Base-by-base conservation (phyloP, 1,140 invertebrate genomes). In the Ceratina australensis region DNA sequence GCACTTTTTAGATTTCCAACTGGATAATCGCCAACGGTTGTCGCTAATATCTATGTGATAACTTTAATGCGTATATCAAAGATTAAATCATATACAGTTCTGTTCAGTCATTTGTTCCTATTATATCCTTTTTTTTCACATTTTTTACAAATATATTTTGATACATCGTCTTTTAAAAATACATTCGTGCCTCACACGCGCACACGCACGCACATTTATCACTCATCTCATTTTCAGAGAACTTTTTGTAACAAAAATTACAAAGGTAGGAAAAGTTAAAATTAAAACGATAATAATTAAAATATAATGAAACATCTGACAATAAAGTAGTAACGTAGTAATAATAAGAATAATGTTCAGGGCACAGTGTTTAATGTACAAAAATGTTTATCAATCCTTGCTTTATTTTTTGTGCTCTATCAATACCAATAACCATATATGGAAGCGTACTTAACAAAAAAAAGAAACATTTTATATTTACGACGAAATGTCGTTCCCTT, bases 81-180 rank as follows among this genome's bases (percentile, higher is more conserved):
- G 49, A 66, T 80, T 72, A 73, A 83, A 59, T 49, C 8, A 20
- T 78, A 20, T 78, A 57, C 20, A 64, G 73, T 15, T 66, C 67
- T 60, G 22, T 73, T 33, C 57, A 83, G 56, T 63, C 69, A 56
- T 57, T 54, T 59, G 15, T 64, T 54, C 47, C 84, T 68, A 54
- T 42, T 75, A 76, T 72, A 59, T 87, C 89, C 87, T 1, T 90
- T 86, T 91, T 89, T 89, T 89, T 82, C 91, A 90, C n/a, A n/a
- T n/a, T n/a, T n/a, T 91, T 90, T 91, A 91, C 89, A 91, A 90
- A 89, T 91, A 90, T 91, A 89, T 88, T 90, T 90, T 88, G 79
- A 90, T 89, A 88, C 82, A 86, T 87, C 81, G 54, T 87, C 77
- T 78, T 87, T 80, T 49, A 90, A 90, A 91, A 92, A 91, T 91